Evolutionary conservation across 1,140 invertebrate genomes (phyloP).

Genomic region (Aphelinus certus): DNA sequence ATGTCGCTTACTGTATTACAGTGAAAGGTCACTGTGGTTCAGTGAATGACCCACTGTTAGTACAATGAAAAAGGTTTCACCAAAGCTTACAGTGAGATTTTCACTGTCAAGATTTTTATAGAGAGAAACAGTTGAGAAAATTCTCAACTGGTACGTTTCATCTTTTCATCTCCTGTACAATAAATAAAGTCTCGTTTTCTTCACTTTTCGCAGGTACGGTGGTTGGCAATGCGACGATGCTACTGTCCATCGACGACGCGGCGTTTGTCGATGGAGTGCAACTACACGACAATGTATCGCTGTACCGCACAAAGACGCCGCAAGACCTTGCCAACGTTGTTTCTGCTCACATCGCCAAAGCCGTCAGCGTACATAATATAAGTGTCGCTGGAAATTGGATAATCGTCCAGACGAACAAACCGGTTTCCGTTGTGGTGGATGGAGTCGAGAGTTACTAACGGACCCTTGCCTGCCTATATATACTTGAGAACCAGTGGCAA

Average conservation of each 20-base stretch:
- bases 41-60: too few species aligned
- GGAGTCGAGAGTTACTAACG: slow-evolving; percentile 51
- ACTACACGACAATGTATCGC: slow-evolving; percentile 52
- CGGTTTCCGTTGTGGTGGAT: slow-evolving; percentile 46
- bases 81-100: too few species aligned
- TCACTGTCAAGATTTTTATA: too few species aligned
- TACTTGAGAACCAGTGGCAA: too few species aligned
- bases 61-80: too few species aligned
- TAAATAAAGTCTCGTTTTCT: too few species aligned
- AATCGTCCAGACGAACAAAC: slow-evolving; percentile 54
- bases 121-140: too few species aligned
- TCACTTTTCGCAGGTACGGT: slow-evolving; percentile 56
- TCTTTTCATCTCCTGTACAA: too few species aligned
- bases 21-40: too few species aligned
- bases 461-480: too few species aligned
- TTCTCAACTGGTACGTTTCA: too few species aligned
- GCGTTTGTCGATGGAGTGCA: slow-evolving; percentile 54
- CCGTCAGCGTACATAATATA: slow-evolving; percentile 49
- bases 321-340: slow-evolving; percentile 54
- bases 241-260: slow-evolving; percentile 60
- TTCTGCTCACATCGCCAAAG: slow-evolving; percentile 44
- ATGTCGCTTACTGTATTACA: too few species aligned
- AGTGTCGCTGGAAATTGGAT: slow-evolving; percentile 53
- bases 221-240: slow-evolving; percentile 50
- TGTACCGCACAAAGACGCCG: slow-evolving; percentile 51